Conservation (phyloP, 2,113 vertebrate genomes). For the Etia nguti region DNA sequence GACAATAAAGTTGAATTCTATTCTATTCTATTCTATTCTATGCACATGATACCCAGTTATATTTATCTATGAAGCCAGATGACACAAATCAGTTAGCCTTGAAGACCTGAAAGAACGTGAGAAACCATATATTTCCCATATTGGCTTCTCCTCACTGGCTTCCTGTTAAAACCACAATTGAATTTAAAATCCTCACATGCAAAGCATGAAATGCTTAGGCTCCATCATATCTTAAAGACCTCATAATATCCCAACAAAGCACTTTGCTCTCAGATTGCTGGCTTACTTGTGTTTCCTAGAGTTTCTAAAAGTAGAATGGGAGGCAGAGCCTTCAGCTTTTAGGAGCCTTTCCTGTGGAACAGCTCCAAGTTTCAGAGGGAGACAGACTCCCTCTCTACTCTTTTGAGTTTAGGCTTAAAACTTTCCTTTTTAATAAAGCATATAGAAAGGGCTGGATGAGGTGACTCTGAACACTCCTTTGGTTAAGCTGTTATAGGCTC, state of each 20-base stretch:
- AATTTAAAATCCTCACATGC: background rate
- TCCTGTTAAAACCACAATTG: background rate
- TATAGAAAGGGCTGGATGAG: background rate
- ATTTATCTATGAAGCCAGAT: background rate
- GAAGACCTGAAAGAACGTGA: background rate
- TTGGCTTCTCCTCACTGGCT: background rate
- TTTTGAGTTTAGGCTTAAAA: background rate
- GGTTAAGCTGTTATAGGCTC: background rate
- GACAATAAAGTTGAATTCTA: too few relatives aligned
- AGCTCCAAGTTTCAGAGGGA: background rate
- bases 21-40: too few relatives aligned
- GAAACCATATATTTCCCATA: background rate
- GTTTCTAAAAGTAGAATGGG: background rate
- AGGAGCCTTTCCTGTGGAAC: background rate
- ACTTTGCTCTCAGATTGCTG: background rate
- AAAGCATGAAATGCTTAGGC: background rate
- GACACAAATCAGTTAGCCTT: background rate
- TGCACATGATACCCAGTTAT: background rate
- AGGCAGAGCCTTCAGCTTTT: background rate
- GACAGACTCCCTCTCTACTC: background rate
- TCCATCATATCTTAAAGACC: background rate
- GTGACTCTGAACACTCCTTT: background rate
- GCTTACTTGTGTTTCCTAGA: background rate
- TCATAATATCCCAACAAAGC: background rate
- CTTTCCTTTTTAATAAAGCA: background rate